Conservation (phyloP, 2,888 invertebrate genomes). For the Synergus laeviventris region DNA sequence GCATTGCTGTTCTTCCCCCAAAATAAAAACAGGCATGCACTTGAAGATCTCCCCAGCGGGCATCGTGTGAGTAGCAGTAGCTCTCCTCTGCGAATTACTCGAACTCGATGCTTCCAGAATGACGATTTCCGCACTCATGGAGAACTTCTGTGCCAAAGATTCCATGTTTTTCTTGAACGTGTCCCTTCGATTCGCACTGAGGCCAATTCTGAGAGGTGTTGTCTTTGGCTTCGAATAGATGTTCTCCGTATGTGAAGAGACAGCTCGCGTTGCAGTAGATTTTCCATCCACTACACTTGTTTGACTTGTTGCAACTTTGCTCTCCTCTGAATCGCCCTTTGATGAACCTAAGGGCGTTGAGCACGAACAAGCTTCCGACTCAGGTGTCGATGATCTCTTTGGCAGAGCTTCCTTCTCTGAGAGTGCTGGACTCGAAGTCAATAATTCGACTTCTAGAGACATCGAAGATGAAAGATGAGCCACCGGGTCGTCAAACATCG, state of each 20-base stretch:
- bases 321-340: slow-evolving; percentile 40
- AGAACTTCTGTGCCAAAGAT: slow-evolving; percentile 73
- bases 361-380: slow-evolving; percentile 12
- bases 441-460: slow-evolving; percentile 15
- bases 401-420: slow-evolving; percentile 25
- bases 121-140: slow-evolving; percentile 69
- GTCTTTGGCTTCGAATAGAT: slow-evolving; percentile 58
- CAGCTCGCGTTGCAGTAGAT: slow-evolving; percentile 46
- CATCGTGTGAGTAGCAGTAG: slow-evolving; percentile 75
- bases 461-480: slow-evolving; percentile 51
- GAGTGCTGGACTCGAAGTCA: slow-evolving; percentile 40
- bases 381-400: slow-evolving; percentile 52
- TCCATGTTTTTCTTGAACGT: slow-evolving; percentile 76
- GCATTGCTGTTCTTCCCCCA: slow-evolving; percentile 74
- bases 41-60: slow-evolving; percentile 75
- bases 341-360: background rate
- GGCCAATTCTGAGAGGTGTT: slow-evolving; percentile 60
- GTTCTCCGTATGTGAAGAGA: slow-evolving; percentile 65
- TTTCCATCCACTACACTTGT: slow-evolving; percentile 45
- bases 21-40: slow-evolving; percentile 75
- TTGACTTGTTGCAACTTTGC: slow-evolving; percentile 41
- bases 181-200: slow-evolving; percentile 74
- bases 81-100: slow-evolving; percentile 62
- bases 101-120: slow-evolving; percentile 63
- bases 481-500: slow-evolving; percentile 64